phyloP scores from a whole-genome alignment of 2,888 invertebrate genomes.

The Harpagoxenus sublaevis region DNA sequence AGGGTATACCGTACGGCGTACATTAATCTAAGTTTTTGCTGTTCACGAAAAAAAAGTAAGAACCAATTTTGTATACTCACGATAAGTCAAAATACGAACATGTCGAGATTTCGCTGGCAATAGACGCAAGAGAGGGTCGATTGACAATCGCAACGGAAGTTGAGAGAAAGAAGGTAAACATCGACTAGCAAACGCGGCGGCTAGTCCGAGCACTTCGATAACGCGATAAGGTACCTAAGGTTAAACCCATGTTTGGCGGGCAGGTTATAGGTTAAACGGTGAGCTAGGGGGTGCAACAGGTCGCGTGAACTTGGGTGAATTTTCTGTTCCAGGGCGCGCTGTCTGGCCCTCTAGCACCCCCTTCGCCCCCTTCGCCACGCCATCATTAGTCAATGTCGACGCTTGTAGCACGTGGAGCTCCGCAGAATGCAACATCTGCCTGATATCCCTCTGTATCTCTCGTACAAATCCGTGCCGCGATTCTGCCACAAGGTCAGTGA shows the following conservation, averaged over 20 bases:
- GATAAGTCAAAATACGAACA: neutral
- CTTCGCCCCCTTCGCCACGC: conserved; percentile 81
- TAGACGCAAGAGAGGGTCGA: conserved; percentile 19
- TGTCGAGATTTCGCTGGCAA: neutral
- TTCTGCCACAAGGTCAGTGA: conserved; percentile 70
- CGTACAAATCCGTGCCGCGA: conserved; percentile 78
- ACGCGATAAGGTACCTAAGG: conserved; percentile 85
- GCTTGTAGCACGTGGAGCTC: conserved; percentile 83
- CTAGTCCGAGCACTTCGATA: conserved; percentile 82
- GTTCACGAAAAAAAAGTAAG: neutral
- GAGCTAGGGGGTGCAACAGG: conserved; percentile 86
- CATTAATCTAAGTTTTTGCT: neutral
- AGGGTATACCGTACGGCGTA: neutral
- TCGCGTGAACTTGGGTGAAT: conserved; percentile 86
- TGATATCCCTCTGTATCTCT: conserved; percentile 82
- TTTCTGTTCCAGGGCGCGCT: conserved; percentile 85
- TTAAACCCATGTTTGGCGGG: conserved; percentile 86
- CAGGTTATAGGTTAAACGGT: conserved; percentile 86
- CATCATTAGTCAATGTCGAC: conserved; percentile 86
- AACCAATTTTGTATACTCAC: neutral
- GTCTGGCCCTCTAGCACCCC: conserved; percentile 81
- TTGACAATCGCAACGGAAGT: conserved; percentile 22
- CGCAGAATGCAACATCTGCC: conserved; percentile 83
- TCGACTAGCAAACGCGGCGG: conserved; percentile 50
- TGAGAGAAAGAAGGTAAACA: conserved; percentile 45